A percentile compares a stretch with the other conserved stretches of the same genome.
These are phyloP conservation scores for Microdon myrmicae DNA, from an alignment of 2,888 invertebrate genomes.

Conservation along the genomic window DNA sequence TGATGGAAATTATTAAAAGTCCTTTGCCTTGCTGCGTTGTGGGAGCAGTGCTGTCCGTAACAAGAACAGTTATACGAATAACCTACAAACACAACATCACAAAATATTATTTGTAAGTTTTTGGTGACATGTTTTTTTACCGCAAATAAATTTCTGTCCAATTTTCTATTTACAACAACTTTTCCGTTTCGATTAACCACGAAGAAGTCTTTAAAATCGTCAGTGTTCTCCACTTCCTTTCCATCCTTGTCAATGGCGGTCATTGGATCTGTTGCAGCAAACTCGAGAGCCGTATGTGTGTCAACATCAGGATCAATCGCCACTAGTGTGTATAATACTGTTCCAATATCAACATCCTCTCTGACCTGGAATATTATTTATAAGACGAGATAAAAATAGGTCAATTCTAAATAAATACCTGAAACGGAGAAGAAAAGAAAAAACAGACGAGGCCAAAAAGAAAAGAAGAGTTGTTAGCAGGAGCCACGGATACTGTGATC, in stretches of 20 bases:
- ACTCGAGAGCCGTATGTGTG: constrained; percentile 74
- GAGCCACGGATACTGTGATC: too few species aligned
- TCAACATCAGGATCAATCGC: constrained; percentile 85
- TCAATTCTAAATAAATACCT: constrained; percentile 13
- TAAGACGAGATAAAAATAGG: constrained; percentile 1
- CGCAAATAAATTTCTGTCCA: constrained; percentile 65
- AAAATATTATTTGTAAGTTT: neutral
- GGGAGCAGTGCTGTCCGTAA: constrained; percentile 81
- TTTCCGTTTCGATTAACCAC: constrained; percentile 72
- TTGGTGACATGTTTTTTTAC: constrained; percentile 52
- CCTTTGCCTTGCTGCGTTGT: constrained; percentile 80
- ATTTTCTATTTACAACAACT: constrained; percentile 63
- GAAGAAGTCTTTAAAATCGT: constrained; percentile 73
- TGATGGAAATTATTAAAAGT: constrained; percentile 74
- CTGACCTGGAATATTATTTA: constrained; percentile 69
- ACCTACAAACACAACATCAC: constrained; percentile 62
- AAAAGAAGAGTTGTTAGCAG: too few species aligned
- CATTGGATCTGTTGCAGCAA: constrained; percentile 75
- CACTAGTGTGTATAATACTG: constrained; percentile 76
- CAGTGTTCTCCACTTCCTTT: constrained; percentile 72
- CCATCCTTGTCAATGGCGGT: constrained; percentile 86
- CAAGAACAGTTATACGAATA: constrained; percentile 81
- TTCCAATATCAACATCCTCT: constrained; percentile 80
- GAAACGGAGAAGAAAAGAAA: constrained; percentile 8
- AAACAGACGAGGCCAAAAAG: too few species aligned